Evolutionary conservation across 2,797 vertebrate genomes (phyloP).

Genomic region (Spinibarbus caldwelli): DNA sequence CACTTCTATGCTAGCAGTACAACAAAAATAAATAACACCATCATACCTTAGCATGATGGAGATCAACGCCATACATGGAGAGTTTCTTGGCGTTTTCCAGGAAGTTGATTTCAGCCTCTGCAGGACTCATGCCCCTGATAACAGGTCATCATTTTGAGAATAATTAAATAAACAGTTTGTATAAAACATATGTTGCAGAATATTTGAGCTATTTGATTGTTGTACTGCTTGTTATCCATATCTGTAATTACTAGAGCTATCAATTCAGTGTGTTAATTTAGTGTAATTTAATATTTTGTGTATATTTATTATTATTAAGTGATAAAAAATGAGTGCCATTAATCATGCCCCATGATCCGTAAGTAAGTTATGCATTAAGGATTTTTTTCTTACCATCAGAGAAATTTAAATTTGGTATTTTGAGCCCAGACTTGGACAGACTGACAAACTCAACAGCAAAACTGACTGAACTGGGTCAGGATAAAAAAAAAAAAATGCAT

Average conservation of each 20-base stretch:
- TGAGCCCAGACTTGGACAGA: not conserved
- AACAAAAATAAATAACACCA: not conserved
- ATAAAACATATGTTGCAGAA: not conserved
- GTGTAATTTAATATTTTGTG: not conserved
- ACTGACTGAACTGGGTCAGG: not conserved
- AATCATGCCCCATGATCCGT: not conserved
- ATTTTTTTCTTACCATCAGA: not conserved
- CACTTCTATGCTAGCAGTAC: not conserved
- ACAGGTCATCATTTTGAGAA: slow-evolving; percentile 48
- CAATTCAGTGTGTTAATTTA: not conserved
- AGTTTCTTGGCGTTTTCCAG: slow-evolving; percentile 99
- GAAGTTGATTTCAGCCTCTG: slow-evolving; percentile 97
- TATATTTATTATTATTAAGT: not conserved
- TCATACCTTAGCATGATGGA: slow-evolving; percentile 95
- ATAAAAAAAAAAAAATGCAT: not conserved
- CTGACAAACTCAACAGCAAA: not conserved
- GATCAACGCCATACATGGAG: slow-evolving; percentile 98
- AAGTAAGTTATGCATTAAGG: not conserved
- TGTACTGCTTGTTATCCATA: not conserved
- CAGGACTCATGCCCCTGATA: slow-evolving; percentile 93
- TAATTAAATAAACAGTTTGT: not conserved
- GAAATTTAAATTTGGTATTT: not conserved
- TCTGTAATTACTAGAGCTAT: not conserved
- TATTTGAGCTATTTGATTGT: not conserved
- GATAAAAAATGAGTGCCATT: not conserved